Conservation (phyloP, 2,113 vertebrate genomes). For the Monarcha castaneiventris region DNA sequence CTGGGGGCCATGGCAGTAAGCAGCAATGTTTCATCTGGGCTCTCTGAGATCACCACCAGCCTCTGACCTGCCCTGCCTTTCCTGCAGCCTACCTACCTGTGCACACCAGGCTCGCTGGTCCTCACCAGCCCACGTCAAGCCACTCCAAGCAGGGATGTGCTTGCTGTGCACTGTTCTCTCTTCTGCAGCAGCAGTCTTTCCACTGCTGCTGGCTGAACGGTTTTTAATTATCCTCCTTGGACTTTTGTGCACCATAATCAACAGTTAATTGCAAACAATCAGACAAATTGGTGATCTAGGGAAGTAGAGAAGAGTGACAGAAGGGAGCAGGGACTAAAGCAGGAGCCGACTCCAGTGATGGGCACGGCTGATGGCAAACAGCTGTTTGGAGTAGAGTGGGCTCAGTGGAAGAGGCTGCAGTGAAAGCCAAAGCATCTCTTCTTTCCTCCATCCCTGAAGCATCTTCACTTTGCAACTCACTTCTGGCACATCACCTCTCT, state of each 20-base stretch:
- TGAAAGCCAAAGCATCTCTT: neutral
- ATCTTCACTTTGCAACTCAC: neutral
- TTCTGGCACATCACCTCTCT: neutral
- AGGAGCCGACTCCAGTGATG: neutral
- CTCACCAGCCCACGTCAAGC: fast-evolving
- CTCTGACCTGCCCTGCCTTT: neutral
- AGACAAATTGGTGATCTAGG: neutral
- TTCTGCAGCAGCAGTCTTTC: neutral
- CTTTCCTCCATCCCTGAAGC: neutral
- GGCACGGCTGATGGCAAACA: neutral
- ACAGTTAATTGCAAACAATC: conserved; percentile 31
- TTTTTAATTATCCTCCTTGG: conserved; percentile 16
- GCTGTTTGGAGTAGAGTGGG: neutral
- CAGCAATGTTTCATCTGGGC: neutral
- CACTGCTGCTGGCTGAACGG: neutral
- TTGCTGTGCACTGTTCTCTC: neutral
- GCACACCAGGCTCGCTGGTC: neutral
- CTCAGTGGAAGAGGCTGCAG: neutral
- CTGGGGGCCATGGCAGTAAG: fast-evolving
- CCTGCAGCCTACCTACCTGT: neutral
- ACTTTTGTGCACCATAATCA: neutral
- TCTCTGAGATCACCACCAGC: neutral
- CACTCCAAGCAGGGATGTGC: fast-evolving
- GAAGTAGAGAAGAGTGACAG: neutral
- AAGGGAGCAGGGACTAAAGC: neutral